Base-by-base conservation (phyloP, 2,888 invertebrate species). In the Temnothorax ravouxi region DNA sequence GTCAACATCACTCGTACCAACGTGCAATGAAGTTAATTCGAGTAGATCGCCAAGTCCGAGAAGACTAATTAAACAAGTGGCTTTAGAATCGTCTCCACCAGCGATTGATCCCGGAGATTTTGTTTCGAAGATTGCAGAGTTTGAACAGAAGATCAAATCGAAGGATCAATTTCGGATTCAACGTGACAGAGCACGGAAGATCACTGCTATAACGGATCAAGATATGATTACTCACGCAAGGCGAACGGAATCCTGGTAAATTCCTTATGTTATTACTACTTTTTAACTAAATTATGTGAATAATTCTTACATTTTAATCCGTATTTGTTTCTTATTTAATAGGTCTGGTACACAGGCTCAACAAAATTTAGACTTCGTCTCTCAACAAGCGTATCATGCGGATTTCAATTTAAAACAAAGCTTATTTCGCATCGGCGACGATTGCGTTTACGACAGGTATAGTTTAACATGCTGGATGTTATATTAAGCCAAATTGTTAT, bases 11-110 rank as follows among this genome's bases (percentile, higher is more conserved):
- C 81, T 93, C 18, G 72, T 90, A 15, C 92, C 93, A 64, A 88
- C 85, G 6, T 88, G 87, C 11, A 92, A 91, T 66, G 93, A 93
- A 50, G 74, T 89, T 29, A 93, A 92, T 44, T 88, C 93, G 9
- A 93, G 93, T 41, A 96, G 96, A 82, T 96, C 96, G 4, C 95
- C 96, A 72, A 97, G 97, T 88, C 97, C 97, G 3, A 95, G 97
- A 84, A 95, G 96, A 84, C 94, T 97, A 25, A 97, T 96, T 75
- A 97, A 97, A 91, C 97, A 97, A 94, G 96, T 96, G 41, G 97
- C 97, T n/a, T 94, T 97, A 69, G 95, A 95, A 86, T 97, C 97
- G 88, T 97, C 97, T 21, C 97, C 97, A 4, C 96, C 96, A 0
- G 82, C 83, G 0, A 88, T 90, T 2, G 94, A 94, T 44, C 86